These are phyloP conservation scores for Cryptus viduatorius DNA, from an alignment of 2,888 invertebrate species.

Conservation along the genomic window DNA sequence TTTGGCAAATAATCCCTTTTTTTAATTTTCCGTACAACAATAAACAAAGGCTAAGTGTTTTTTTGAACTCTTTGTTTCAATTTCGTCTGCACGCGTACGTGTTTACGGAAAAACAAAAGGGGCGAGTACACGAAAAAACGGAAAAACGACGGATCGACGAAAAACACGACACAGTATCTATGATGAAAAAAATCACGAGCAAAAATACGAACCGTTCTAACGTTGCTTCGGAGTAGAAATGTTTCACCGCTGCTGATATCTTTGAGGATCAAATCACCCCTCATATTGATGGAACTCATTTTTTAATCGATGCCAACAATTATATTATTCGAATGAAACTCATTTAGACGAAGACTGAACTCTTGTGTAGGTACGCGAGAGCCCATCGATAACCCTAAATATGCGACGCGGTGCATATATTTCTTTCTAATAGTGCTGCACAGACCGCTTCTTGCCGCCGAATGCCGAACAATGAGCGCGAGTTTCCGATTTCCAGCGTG, in stretches of 20 bases:
- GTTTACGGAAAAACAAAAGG: no score
- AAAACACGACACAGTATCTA: no score
- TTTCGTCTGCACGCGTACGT: no score
- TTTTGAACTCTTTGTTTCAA: no score
- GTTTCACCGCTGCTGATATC: not conserved
- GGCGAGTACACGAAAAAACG: no score
- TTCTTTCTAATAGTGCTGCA: not conserved
- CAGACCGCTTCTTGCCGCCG: not conserved
- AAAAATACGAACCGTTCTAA: not conserved
- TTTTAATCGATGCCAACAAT: not conserved
- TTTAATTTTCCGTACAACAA: no score
- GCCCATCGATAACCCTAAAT: not conserved
- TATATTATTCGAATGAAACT: not conserved
- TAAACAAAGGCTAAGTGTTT: no score
- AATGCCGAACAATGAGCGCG: not conserved
- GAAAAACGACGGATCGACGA: no score
- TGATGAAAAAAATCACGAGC: not conserved
- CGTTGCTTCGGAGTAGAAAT: not conserved
- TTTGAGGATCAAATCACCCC: not conserved
- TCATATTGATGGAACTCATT: not conserved
- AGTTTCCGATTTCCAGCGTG: not conserved
- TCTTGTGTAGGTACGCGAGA: not conserved
- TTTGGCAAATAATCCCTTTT: not conserved
- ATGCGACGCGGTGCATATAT: not conserved
- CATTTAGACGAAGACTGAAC: not conserved